Base-by-base conservation (phyloP, 2,888 invertebrate genomes). In the Homarus gammarus region DNA sequence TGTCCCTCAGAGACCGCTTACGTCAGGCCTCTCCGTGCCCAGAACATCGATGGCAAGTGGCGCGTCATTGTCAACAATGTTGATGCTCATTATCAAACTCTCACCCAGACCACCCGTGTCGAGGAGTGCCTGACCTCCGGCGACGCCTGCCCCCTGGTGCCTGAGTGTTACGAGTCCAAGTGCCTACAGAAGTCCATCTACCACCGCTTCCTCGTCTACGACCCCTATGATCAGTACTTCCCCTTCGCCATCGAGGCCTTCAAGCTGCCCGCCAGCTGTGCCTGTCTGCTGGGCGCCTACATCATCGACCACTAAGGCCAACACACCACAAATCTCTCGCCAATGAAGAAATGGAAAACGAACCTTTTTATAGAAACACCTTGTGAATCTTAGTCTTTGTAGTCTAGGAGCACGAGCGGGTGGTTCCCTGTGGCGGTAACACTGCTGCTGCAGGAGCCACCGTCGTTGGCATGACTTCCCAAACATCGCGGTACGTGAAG, bases 221-320 rank as follows among this genome's bases (percentile, higher is more conserved):
- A 93, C 84, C 91, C 93, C 15, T 92, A 92, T 75, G 92, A 93
- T 75, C 89, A 92, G 68, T 92, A 93, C 90, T 92, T 92, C 85
- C 93, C 93, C 31, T 93, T 93, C 91, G 91, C 92, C 70, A 90
- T 93, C 33, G 93, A 92, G 68, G 92, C 85, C 64, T 93, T 93
- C 92, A 92, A 92, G 89, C 89, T 93, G 44, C 93, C 93, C 15
- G 90, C 92, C 56, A 88, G 92, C 78, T 93, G 93, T 79, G 92
- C 93, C 40, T 93, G 93, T 85, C 68, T 91, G 8, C 79, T 92
- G 44, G 92, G 90, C 22, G 85, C 85, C 38, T 70, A 33, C 56
- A 31, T 22, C 81, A 33, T 87, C 44, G 86, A 79, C 36, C 79
- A 79, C 70, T 84, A 75, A 75, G 6, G 40, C 44, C 38, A n/a